Base-by-base conservation (phyloP, 2,113 vertebrate species). In the Uria aalge region DNA sequence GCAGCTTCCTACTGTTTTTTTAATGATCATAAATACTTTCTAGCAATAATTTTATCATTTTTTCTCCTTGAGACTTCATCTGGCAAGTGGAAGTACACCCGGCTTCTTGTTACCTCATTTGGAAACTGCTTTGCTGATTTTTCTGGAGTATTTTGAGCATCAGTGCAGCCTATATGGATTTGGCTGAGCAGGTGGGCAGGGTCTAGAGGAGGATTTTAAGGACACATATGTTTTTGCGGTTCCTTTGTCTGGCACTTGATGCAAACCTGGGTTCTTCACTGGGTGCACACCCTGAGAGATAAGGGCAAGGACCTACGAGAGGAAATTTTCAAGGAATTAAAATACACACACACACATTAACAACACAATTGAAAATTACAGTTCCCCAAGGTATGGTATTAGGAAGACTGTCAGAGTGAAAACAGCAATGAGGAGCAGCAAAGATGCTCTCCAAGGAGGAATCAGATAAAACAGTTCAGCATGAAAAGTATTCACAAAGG, bases 391-490 rank as follows among this genome's bases (percentile, higher is more conserved):
- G 41, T 50, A 77, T n/a, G 41, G 7, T 59, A 62, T 34, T 69
- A 43, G 68, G 41, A 88, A 94, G 26, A 57, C 38, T 86, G 47
- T 74, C 41, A 84, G 45, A 62, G 11, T 45, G 40, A 88, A 80
- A 55, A 90, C 2, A 86, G 63, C 82, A 83, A 50, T 50, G n/a
- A 92, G 73, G 38, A 93, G 15, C 17, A 67, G 38, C 73, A 74
- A 85, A 87, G 66, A 71, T 55, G 23, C 11, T 93, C 88, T 89
- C 88, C n/a, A 67, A 93, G 83, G 83, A 94, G 38, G 66, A 92
- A 69, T 94, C 89, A 91, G 57, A 69, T 88, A 83, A 94, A 96
- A 76, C 26, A 76, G 63, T 50, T 95, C 72, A 92, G 53, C 59
- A 71, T 77, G 55, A 62, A 88, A 90, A 77, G 19, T 48, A 69